Evolutionary conservation across 2,888 invertebrate genomes (phyloP).

Genomic region (Crioceris asparagi): DNA sequence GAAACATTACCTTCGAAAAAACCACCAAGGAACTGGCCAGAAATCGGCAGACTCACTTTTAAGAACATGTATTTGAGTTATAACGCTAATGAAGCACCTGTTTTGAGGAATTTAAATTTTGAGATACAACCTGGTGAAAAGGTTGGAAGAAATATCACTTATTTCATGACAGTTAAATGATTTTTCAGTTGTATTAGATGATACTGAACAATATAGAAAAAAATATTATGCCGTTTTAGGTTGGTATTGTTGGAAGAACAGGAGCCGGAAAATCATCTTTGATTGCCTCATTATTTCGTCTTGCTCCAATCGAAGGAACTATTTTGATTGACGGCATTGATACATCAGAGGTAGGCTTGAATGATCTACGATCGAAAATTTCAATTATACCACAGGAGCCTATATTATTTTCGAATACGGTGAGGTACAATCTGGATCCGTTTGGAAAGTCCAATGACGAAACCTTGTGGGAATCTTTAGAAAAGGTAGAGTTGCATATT

Average conservation of each 20-base stretch:
- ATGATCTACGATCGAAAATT: conserved; percentile 66
- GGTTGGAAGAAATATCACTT: conserved; percentile 33
- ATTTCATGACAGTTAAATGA: neutral
- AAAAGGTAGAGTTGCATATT: conserved; percentile 49
- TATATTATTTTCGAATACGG: conserved; percentile 70
- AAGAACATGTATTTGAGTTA: conserved; percentile 54
- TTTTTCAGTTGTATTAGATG: neutral
- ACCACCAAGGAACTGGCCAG: conserved; percentile 51
- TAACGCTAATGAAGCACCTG: conserved; percentile 48
- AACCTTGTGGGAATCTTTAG: conserved; percentile 64
- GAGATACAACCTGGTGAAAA: conserved; percentile 54
- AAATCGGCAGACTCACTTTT: conserved; percentile 48
- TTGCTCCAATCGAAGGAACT: conserved; percentile 65
- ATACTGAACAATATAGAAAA: neutral
- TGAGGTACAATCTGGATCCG: conserved; percentile 74
- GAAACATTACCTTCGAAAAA: conserved; percentile 39
- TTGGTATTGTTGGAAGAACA: conserved; percentile 26
- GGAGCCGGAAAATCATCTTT: conserved; percentile 62
- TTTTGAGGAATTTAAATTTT: conserved; percentile 59
- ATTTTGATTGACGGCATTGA: conserved; percentile 69
- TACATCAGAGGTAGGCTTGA: conserved; percentile 56
- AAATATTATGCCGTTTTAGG: conserved; percentile 22
- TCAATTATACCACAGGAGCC: conserved; percentile 80
- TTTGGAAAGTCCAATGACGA: conserved; percentile 60
- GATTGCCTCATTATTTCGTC: conserved; percentile 70